These are phyloP conservation scores for Allolobophora icterica DNA, from an alignment of 2,888 invertebrate species.

Conservation along the genomic window DNA sequence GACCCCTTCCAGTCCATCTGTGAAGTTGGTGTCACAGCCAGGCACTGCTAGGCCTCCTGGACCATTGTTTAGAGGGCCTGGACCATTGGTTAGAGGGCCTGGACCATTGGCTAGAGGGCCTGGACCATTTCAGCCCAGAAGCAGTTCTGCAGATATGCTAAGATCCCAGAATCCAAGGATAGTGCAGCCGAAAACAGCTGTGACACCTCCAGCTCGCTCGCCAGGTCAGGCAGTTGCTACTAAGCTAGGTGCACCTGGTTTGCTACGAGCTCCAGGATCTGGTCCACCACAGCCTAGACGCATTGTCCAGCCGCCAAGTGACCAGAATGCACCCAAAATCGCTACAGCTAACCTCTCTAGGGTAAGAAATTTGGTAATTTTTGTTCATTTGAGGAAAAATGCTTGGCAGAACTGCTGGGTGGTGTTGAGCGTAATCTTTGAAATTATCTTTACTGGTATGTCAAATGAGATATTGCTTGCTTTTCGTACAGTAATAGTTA, in stretches of 20 bases:
- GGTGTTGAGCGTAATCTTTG: background rate
- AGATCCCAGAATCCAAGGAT: slow-evolving; percentile 8
- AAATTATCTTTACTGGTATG: slow-evolving; percentile 8
- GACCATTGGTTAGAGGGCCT: background rate
- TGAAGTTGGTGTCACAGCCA: background rate
- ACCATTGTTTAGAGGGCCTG: background rate
- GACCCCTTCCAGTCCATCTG: background rate
- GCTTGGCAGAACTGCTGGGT: background rate
- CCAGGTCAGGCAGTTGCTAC: slow-evolving; percentile 11
- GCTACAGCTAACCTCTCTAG: background rate
- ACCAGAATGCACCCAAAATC: slow-evolving; percentile 13
- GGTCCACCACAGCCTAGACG: background rate
- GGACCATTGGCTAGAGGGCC: background rate
- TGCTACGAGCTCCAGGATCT: background rate
- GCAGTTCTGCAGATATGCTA: background rate
- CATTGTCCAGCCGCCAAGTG: background rate
- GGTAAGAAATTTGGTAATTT: slow-evolving; percentile 22
- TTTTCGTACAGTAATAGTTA: background rate
- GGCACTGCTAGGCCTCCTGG: slow-evolving; percentile 8
- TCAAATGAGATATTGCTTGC: background rate
- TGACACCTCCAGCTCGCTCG: slow-evolving; percentile 2
- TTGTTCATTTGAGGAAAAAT: background rate
- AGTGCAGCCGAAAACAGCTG: background rate
- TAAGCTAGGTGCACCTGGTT: slow-evolving; percentile 5
- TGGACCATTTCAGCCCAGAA: background rate